Percentiles rank a stretch among this genome's conserved stretches.
Evolutionary conservation across 2,113 vertebrate species (phyloP).

Genomic region (Macaca mulatta): DNA sequence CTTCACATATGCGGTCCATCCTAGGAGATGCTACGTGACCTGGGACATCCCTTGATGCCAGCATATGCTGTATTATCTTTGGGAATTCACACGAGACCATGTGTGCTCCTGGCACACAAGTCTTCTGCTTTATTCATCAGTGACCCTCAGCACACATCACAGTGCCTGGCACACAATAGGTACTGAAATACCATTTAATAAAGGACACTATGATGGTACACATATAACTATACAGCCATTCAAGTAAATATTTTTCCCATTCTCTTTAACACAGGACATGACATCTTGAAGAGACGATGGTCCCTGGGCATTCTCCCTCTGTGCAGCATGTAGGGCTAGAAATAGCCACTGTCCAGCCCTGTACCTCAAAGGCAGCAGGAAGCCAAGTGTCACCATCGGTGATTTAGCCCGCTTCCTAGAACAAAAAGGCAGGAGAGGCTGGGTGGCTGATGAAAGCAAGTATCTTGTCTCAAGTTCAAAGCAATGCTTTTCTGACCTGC

Average conservation of each 20-base stretch:
- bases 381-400: not conserved
- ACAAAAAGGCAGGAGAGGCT: not conserved
- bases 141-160: not conserved
- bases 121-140: not conserved
- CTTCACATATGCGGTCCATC: not conserved
- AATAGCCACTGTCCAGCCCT: not conserved
- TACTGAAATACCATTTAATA: not conserved
- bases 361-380: not conserved
- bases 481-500: not conserved
- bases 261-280: not conserved
- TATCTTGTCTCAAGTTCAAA: constrained; percentile 25
- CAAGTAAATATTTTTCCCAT: not conserved
- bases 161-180: not conserved
- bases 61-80: not conserved
- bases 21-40: not conserved
- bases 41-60: not conserved
- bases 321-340: not conserved
- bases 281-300: not conserved
- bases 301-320: not conserved
- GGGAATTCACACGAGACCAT: not conserved
- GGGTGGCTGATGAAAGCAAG: not conserved
- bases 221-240: not conserved
- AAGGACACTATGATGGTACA: not conserved
- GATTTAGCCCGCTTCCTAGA: not conserved
- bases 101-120: not conserved